A percentile compares a stretch with the other conserved stretches of the same genome.
phyloP scores from a whole-genome alignment of 2,113 vertebrate species.

The Sinocyclocheilus maitianheensis region DNA sequence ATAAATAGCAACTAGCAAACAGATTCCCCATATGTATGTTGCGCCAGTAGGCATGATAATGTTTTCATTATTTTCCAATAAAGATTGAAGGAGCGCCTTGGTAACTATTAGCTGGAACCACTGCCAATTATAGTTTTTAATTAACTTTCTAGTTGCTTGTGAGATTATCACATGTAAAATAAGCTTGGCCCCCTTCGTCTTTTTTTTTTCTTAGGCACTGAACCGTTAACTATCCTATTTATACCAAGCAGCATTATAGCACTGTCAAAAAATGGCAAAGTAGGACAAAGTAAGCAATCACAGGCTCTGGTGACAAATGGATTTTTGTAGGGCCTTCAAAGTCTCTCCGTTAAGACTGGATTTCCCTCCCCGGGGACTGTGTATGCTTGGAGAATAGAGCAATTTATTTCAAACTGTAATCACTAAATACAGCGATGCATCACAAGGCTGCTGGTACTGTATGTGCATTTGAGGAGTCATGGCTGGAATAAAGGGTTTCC shows the following conservation, averaged over 20 bases:
- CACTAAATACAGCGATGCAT: slow-evolving; percentile 78
- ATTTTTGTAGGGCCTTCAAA: slow-evolving; percentile 75
- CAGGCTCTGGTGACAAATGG: slow-evolving; percentile 72
- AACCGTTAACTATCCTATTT: slow-evolving; percentile 79
- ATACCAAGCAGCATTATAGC: slow-evolving; percentile 78
- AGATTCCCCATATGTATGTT: slow-evolving; percentile 54
- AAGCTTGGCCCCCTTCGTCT: slow-evolving; percentile 65
- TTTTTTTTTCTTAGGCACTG: slow-evolving; percentile 72
- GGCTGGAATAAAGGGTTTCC: slow-evolving; percentile 53
- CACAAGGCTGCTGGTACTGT: slow-evolving; percentile 57
- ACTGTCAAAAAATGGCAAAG: slow-evolving; percentile 81
- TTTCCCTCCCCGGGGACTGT: slow-evolving; percentile 67
- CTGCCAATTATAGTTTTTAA: slow-evolving; percentile 84
- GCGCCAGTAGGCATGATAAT: slow-evolving; percentile 67
- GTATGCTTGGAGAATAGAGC: slow-evolving; percentile 72
- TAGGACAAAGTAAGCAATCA: slow-evolving; percentile 82
- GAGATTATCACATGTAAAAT: slow-evolving; percentile 81
- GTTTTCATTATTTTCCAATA: slow-evolving; percentile 71
- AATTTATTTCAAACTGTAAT: slow-evolving; percentile 77
- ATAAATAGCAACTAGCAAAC: slow-evolving; percentile 43
- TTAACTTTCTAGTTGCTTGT: slow-evolving; percentile 81
- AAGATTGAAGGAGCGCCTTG: slow-evolving; percentile 71
- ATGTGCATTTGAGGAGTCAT: slow-evolving; percentile 58
- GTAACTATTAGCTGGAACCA: slow-evolving; percentile 76
- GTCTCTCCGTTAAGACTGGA: slow-evolving; percentile 69